Evolutionary conservation across 2,888 invertebrate genomes (phyloP), one percentile per base, ranked within the genome.

Genomic region (Thumatha senex): DNA sequence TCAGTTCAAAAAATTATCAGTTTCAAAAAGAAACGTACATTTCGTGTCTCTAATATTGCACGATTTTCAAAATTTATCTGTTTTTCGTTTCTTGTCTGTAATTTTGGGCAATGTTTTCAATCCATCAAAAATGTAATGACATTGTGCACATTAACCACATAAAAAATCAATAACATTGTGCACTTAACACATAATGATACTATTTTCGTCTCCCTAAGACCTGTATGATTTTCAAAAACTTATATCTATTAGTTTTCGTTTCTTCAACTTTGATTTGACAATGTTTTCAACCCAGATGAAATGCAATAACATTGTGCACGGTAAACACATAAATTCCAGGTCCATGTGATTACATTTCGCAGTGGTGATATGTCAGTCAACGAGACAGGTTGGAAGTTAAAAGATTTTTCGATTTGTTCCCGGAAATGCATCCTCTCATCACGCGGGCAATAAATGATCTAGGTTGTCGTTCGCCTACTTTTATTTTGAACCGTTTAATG

Each of bases 361-460:
- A 12, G 33, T 18, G 15, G 18, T 12, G 18, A 18, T 42, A 15
- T 24, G 18, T 40, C 40, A 24, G 2, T 7, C 24, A 39, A 33
- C 40, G 30, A 15, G 30, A 39, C 18, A 24, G 18, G 18, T 5
- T 46, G 13, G 35, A 7, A 11, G 11, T 12, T 35, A 14, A 29
- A 30, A 9, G 30, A 1, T 30, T 45, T 38, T 45, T 38, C 45
- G 35, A 45, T 44, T 44, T 44, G 35, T 24, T 18, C 11, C 44
- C 44, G 44, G 44, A 44, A 44, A 35, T 44, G 29, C 11, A 31
- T 38, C 7, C 38, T 35, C 35, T 35, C 44, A 44, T 18, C 12
- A 33, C 13, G 10, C n/a, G 33, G 13, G 33, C 24, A 24, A 44
- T 24, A 29, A n/a, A 44, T 13, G 36, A 36, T 14, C 36, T 36